Evolutionary conservation across 2,113 vertebrate genomes (phyloP).

Genomic region (Eurypyga helias): DNA sequence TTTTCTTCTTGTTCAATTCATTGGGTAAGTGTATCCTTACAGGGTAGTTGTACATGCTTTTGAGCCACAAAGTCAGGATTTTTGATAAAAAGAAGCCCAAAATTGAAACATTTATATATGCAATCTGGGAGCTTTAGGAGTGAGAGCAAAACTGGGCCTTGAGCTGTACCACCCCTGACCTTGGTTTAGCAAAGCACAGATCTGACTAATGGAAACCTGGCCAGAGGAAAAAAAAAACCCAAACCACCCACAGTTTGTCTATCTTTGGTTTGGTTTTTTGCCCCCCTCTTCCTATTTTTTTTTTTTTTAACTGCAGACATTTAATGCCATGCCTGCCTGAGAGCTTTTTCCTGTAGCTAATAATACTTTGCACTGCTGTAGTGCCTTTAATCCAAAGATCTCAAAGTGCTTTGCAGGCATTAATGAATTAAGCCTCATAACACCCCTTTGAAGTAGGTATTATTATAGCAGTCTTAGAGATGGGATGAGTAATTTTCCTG

Average conservation of each 20-base stretch:
- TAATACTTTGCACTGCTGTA: slow-evolving; percentile 49
- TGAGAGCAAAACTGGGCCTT: neutral
- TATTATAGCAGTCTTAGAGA: slow-evolving; percentile 58
- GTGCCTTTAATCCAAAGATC: slow-evolving; percentile 67
- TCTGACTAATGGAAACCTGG: neutral
- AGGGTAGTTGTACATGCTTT: neutral
- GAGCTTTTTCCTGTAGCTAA: slow-evolving; percentile 59
- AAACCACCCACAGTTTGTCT: neutral
- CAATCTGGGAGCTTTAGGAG: neutral
- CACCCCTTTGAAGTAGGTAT: slow-evolving; percentile 69
- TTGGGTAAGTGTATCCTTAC: neutral
- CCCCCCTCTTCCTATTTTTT: neutral
- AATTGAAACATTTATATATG: neutral
- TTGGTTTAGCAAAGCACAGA: neutral
- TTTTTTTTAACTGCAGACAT: neutral
- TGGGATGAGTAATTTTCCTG: slow-evolving; percentile 57
- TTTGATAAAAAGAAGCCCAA: neutral
- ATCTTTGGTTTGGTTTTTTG: neutral
- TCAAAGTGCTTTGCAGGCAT: slow-evolving; percentile 64
- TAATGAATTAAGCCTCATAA: slow-evolving; percentile 69
- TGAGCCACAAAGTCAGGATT: neutral
- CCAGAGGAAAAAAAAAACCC: neutral
- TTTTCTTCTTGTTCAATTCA: neutral
- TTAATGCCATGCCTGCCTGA: slow-evolving; percentile 46
- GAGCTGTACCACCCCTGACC: neutral